Conservation (phyloP, 2,888 invertebrate genomes). For the Xanthia icteritia region DNA sequence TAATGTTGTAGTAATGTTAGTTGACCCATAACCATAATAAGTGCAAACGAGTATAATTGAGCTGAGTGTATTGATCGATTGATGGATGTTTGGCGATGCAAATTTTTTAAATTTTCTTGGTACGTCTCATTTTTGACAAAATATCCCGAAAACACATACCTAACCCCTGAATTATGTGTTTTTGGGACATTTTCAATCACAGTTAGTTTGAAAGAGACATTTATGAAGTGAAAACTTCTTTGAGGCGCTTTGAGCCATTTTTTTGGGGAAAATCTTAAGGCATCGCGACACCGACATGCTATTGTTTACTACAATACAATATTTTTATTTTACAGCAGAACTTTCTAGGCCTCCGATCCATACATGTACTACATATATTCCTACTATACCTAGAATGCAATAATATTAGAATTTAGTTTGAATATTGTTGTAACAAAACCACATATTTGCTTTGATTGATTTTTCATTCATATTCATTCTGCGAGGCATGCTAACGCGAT, state of each 20-base stretch:
- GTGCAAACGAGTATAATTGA: conserved; percentile 3
- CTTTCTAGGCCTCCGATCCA: neutral
- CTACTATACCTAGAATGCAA: neutral
- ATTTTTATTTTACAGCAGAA: neutral
- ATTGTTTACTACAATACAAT: neutral
- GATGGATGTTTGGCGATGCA: neutral
- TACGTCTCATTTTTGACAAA: neutral
- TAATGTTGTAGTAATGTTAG: conserved; percentile 29
- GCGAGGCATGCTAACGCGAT: neutral
- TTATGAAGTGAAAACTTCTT: neutral
- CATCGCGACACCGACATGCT: neutral
- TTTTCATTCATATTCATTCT: neutral
- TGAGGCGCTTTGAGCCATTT: neutral
- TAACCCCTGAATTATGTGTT: neutral
- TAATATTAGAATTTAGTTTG: neutral
- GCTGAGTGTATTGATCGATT: neutral
- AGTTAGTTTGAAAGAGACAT: neutral
- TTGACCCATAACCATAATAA: conserved; percentile 12
- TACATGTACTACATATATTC: neutral
- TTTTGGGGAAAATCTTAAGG: neutral
- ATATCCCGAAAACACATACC: neutral
- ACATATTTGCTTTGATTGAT: neutral
- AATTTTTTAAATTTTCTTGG: too few species aligned
- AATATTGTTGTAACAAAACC: neutral
- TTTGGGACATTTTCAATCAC: neutral